Evolutionary conservation across 35 echinoderm and acorn worm species (phyloP).

Genomic region (Apostichopus japonicus): DNA sequence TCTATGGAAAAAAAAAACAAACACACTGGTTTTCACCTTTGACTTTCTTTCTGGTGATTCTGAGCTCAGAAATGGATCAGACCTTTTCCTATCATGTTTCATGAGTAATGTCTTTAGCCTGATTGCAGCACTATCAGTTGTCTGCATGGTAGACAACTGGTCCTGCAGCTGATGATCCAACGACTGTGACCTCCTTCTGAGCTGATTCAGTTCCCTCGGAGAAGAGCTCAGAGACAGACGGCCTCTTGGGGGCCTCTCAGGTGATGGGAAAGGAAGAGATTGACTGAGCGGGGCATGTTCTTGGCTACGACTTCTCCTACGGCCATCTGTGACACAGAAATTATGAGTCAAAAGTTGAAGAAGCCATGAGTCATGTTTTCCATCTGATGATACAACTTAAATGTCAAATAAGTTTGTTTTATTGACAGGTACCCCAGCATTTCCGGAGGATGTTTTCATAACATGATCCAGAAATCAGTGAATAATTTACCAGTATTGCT

Average conservation of each 20-base stretch:
- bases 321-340: not conserved
- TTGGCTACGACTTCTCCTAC: not conserved
- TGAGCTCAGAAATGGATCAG: slow-evolving; percentile 5
- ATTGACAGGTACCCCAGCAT: no score
- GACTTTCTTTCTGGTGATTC: slow-evolving; percentile 4
- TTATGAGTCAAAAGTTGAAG: not conserved
- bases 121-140: slow-evolving; percentile 31
- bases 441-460: no score
- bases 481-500: no score
- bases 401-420: no score
- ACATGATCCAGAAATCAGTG: no score
- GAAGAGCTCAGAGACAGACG: slow-evolving; percentile 31
- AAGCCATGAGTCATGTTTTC: no score
- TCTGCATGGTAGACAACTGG: not conserved
- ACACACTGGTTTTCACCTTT: not conserved
- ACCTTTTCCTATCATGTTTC: slow-evolving; percentile 41
- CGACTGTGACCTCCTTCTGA: slow-evolving; percentile 20
- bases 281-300: slow-evolving; percentile 1
- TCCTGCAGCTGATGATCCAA: slow-evolving; percentile 37
- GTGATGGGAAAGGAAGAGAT: slow-evolving; percentile 17
- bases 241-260: not conserved
- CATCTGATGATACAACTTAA: no score
- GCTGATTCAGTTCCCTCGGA: slow-evolving; percentile 5
- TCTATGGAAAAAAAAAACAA: no score
- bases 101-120: slow-evolving; percentile 40